These are phyloP conservation scores for Tyto alba DNA, from an alignment of 2,113 vertebrate genomes.

Conservation along the genomic window DNA sequence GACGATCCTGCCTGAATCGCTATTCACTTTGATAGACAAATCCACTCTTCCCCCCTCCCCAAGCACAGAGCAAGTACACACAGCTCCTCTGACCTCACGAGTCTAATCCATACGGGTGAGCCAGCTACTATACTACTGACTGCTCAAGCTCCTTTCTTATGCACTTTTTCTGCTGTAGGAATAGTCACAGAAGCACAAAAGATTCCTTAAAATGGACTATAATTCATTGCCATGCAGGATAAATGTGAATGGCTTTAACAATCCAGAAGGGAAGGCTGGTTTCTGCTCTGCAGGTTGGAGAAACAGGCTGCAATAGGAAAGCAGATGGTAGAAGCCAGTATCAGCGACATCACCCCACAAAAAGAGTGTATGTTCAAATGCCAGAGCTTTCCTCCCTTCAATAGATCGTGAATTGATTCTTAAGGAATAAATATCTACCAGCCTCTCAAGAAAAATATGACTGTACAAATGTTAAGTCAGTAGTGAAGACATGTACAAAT, in stretches of 20 bases:
- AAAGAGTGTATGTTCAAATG: conserved; percentile 59
- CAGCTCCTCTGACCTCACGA: conserved; percentile 72
- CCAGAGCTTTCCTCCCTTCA: conserved; percentile 57
- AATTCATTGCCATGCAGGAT: conserved; percentile 61
- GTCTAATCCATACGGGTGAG: conserved; percentile 61
- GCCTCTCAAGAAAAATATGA: conserved; percentile 19
- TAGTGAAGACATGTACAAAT: conserved; percentile 26
- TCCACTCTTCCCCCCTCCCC: conserved; percentile 10
- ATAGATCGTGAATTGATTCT: conserved; percentile 47
- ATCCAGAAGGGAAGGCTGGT: conserved; percentile 61
- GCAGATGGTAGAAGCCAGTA: conserved; percentile 69
- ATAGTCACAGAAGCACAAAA: conserved; percentile 58
- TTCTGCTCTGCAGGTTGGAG: conserved; percentile 56
- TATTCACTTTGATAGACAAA: conserved; percentile 66
- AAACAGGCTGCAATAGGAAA: conserved; percentile 65
- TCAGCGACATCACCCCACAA: conserved; percentile 61
- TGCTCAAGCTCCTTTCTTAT: conserved; percentile 53
- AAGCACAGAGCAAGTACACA: conserved; percentile 64
- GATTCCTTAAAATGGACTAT: conserved; percentile 66
- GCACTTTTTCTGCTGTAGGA: conserved; percentile 57
- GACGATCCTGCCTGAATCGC: conserved; percentile 55
- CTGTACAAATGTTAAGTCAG: neutral
- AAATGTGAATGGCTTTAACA: conserved; percentile 67
- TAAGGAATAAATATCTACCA: conserved; percentile 48
- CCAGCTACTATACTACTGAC: conserved; percentile 62